These are phyloP conservation scores for Agrypnus murinus DNA, from an alignment of 2,888 invertebrate species.

Conservation along the genomic window DNA sequence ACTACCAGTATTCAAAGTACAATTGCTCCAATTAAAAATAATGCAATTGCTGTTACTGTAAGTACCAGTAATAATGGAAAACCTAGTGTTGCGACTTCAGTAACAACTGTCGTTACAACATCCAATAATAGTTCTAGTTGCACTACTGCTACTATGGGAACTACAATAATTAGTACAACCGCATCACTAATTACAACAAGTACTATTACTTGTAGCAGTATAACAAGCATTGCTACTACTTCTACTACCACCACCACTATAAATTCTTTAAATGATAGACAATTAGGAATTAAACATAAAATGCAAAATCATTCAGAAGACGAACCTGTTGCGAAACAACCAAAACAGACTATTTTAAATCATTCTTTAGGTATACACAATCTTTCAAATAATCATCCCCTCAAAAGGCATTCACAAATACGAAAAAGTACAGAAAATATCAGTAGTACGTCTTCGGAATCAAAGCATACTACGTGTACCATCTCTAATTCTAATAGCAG, in stretches of 20 bases:
- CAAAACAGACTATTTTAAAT: conserved; percentile 64
- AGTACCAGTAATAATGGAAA: conserved; percentile 15
- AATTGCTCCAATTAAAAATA: conserved; percentile 37
- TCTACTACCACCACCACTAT: conserved; percentile 11
- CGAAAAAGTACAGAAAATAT: conserved; percentile 30
- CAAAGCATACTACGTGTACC: conserved; percentile 19
- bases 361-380: conserved; percentile 66
- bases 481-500: conserved; percentile 5
- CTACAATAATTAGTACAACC: not conserved
- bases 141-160: not conserved
- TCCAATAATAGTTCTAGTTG: conserved; percentile 7
- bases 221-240: conserved; percentile 9
- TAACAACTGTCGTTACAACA: not conserved
- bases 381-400: conserved; percentile 68
- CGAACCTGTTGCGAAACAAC: conserved; percentile 61
- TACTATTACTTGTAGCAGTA: not conserved
- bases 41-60: conserved; percentile 19
- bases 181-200: not conserved
- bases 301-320: conserved; percentile 42
- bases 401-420: conserved; percentile 64
- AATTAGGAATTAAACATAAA: conserved; percentile 52
- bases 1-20: conserved; percentile 43
- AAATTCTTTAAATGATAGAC: conserved; percentile 15
- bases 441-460: not conserved
- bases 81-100: not conserved